Percentiles rank a stretch among this genome's conserved stretches.
Conservation (phyloP, 2,888 invertebrate species). For the Scelioninae gen. 2 region DNA sequence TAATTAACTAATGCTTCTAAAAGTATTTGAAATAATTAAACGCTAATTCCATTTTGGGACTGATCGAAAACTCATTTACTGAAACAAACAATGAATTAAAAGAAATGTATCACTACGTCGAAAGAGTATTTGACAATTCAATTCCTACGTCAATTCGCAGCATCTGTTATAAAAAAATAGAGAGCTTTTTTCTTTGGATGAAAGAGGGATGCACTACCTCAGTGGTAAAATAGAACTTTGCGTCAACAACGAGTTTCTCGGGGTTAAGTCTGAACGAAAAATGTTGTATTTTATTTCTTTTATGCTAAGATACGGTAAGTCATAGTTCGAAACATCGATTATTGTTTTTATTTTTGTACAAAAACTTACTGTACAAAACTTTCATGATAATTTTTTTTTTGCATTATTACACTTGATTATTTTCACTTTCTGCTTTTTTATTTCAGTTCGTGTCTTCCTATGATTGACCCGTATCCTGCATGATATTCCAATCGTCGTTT, state of each 20-base stretch:
- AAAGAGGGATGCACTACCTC: conserved; percentile 14
- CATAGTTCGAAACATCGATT: conserved; percentile 7
- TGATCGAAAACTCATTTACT: conserved; percentile 34
- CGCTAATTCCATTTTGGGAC: not conserved
- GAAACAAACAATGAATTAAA: conserved; percentile 26
- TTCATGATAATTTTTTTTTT: conserved; percentile 14
- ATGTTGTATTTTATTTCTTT: conserved; percentile 7
- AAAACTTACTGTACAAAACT: conserved; percentile 42
- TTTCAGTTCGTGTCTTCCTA: conserved; percentile 42
- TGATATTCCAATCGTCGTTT: conserved; percentile 62
- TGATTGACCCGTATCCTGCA: conserved; percentile 41
- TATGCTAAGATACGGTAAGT: conserved; percentile 26
- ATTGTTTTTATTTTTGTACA: conserved; percentile 28
- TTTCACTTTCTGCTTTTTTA: too few species aligned
- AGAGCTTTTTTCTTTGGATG: conserved; percentile 45
- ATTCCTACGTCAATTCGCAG: conserved; percentile 57
- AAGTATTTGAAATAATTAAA: too few species aligned
- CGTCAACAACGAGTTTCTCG: conserved; percentile 38
- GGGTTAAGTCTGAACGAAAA: conserved; percentile 28
- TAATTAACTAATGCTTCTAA: too few species aligned
- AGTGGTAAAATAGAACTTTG: conserved; percentile 55
- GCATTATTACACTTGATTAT: conserved; percentile 16
- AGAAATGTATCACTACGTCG: conserved; percentile 6
- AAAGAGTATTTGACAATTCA: conserved; percentile 43
- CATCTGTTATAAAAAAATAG: conserved; percentile 54